These are phyloP conservation scores for Heteromyza rotundicornis DNA, from an alignment of 2,888 invertebrate species.

Conservation along the genomic window DNA sequence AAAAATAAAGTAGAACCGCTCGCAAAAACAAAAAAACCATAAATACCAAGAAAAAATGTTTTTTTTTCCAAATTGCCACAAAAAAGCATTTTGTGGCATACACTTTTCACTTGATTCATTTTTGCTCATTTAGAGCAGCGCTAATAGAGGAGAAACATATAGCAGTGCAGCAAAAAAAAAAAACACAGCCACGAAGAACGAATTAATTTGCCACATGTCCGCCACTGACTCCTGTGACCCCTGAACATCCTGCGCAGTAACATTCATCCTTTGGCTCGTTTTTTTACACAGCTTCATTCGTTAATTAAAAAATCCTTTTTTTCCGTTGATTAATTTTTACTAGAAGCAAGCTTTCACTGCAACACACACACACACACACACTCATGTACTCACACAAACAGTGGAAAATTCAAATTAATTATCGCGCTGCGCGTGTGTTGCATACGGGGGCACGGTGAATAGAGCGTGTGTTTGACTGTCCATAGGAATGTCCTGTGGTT, in stretches of 20 bases:
- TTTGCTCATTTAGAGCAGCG: conserved; percentile 12
- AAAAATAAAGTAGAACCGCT: background rate
- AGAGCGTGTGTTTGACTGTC: background rate
- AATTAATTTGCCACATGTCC: background rate
- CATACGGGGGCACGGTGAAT: background rate
- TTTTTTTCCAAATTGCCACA: background rate
- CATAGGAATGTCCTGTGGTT: background rate
- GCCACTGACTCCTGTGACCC: conserved; percentile 1
- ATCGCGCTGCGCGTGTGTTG: conserved; percentile 8
- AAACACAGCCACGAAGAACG: too few relatives aligned
- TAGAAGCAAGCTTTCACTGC: background rate
- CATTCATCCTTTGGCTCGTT: background rate
- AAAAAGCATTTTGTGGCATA: background rate
- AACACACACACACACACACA: background rate
- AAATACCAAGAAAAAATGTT: too few relatives aligned
- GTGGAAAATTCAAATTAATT: conserved; percentile 19
- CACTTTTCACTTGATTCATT: conserved; percentile 13
- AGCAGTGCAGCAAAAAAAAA: too few relatives aligned
- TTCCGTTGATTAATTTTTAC: conserved; percentile 12
- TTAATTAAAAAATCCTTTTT: conserved; percentile 13
- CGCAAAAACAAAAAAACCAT: background rate
- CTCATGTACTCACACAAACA: too few relatives aligned
- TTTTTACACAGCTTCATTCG: background rate
- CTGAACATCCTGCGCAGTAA: too few relatives aligned
- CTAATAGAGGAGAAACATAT: background rate